phyloP scores from a whole-genome alignment of 2,113 vertebrate species.

The Planiliza haematocheilus region DNA sequence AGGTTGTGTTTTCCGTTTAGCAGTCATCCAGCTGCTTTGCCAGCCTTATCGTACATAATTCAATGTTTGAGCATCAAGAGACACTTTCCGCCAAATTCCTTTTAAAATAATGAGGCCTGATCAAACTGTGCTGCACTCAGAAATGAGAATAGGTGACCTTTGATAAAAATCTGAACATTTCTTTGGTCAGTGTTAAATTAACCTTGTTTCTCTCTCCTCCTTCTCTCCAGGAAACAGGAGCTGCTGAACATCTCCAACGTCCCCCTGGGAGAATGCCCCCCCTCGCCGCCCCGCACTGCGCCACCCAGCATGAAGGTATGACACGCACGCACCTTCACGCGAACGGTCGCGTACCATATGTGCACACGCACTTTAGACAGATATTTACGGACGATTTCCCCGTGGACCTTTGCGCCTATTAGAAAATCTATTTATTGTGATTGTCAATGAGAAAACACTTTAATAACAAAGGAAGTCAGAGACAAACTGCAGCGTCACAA shows the following conservation, averaged over 20 bases:
- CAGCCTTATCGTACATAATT: too few species aligned
- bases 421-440: constrained; percentile 14
- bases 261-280: constrained; percentile 88
- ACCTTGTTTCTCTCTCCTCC: neutral
- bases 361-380: neutral
- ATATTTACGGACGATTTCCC: constrained; percentile 8
- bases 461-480: constrained; percentile 10
- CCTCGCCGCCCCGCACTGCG: constrained; percentile 92
- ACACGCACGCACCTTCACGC: constrained; percentile 6
- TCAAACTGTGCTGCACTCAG: neutral
- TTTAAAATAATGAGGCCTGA: neutral
- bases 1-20: too few species aligned
- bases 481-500: constrained; percentile 10
- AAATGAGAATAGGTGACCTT: constrained; percentile 13
- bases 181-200: neutral
- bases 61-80: too few species aligned
- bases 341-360: neutral
- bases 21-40: too few species aligned
- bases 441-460: constrained; percentile 16
- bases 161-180: constrained; percentile 19
- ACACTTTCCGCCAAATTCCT: too few species aligned
- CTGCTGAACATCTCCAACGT: constrained; percentile 89
- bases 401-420: constrained; percentile 6
- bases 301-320: constrained; percentile 96
- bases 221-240: constrained; percentile 92